A percentile compares a stretch with the other conserved stretches of the same genome.
Conservation (phyloP, 2,113 vertebrate species). For the Alosa alosa region DNA sequence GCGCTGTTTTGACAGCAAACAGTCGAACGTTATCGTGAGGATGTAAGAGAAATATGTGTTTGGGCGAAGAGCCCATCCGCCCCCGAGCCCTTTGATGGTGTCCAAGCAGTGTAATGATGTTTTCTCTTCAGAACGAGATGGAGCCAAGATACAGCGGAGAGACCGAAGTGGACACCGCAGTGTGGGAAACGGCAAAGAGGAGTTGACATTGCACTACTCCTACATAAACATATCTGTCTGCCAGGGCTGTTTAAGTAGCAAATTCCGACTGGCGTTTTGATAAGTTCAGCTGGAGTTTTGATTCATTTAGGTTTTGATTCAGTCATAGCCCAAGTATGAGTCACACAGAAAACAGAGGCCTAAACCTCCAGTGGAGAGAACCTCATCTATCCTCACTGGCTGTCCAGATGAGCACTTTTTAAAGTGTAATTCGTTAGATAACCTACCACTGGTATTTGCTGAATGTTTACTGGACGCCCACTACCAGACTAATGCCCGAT, state of each 20-base stretch:
- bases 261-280: not conserved
- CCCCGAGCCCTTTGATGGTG: slow-evolving; percentile 10
- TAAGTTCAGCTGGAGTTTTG: slow-evolving; percentile 13
- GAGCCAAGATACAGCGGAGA: not conserved
- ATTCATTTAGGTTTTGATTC: not conserved
- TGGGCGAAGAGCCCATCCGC: slow-evolving; percentile 1
- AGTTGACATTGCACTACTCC: not conserved
- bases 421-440: not conserved
- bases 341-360: not conserved
- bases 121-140: slow-evolving; percentile 3
- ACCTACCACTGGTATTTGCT: not conserved
- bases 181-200: not conserved
- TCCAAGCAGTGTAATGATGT: not conserved
- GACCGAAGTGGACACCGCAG: not conserved
- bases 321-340: not conserved
- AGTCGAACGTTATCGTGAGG: slow-evolving; percentile 28
- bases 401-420: not conserved
- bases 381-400: not conserved
- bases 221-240: not conserved
- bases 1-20: slow-evolving; percentile 46
- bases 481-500: no score
- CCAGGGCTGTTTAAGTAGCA: not conserved
- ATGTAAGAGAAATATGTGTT: slow-evolving; percentile 8
- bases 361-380: not conserved
- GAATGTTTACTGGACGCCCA: not conserved